Evolutionary conservation across 2,113 vertebrate genomes (phyloP).

Genomic region (Ophiodon elongatus): DNA sequence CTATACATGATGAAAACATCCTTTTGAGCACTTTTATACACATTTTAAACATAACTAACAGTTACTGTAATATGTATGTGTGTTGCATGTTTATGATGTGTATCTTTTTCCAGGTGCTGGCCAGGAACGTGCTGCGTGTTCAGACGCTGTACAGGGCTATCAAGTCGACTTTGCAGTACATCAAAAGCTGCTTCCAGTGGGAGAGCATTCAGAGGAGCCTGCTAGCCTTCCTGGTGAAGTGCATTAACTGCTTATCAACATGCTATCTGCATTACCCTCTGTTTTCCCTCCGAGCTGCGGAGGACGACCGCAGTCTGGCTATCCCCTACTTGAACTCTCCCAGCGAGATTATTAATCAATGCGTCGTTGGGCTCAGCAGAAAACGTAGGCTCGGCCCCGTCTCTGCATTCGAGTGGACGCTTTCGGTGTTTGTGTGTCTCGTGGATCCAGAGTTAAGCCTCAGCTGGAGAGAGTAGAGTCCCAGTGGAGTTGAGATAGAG

Average conservation of each 20-base stretch:
- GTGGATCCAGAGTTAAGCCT: conserved; percentile 71
- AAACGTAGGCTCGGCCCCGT: conserved; percentile 37
- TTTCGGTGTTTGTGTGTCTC: conserved; percentile 49
- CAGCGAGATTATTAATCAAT: conserved; percentile 70
- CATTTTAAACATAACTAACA: not conserved
- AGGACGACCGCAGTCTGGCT: conserved; percentile 56
- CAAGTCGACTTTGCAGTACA: conserved; percentile 90
- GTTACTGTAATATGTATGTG: conserved; percentile 7
- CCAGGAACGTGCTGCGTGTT: conserved; percentile 92
- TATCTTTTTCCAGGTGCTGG: conserved; percentile 88
- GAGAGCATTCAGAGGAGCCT: conserved; percentile 91
- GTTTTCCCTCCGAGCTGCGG: conserved; percentile 58
- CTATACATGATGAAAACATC: not conserved
- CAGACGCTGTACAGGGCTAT: conserved; percentile 90
- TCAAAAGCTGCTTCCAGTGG: conserved; percentile 99
- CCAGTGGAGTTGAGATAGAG: conserved; percentile 67
- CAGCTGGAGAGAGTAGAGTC: conserved; percentile 77
- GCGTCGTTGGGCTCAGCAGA: conserved; percentile 56
- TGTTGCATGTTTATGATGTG: conserved; percentile 32
- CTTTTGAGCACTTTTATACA: not conserved
- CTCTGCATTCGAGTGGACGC: conserved; percentile 56
- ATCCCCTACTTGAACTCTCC: conserved; percentile 73
- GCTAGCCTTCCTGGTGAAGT: conserved; percentile 92
- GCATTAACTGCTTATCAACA: conserved; percentile 63
- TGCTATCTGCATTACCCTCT: conserved; percentile 60